Base-by-base conservation (phyloP, 2,113 vertebrate genomes). In the Vidua chalybeata region DNA sequence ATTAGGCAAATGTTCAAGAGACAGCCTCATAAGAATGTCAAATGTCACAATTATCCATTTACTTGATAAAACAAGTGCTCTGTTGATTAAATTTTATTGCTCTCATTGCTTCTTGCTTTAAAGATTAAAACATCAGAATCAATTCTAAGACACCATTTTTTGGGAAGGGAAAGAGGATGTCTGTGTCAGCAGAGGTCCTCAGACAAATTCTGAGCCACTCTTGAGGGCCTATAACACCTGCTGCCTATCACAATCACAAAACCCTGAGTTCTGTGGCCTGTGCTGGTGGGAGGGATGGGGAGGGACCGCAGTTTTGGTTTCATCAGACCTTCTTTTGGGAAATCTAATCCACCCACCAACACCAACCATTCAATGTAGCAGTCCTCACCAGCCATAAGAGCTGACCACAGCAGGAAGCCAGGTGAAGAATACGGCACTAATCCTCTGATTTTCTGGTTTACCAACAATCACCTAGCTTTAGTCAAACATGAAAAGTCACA, bases 81-180 rank as follows among this genome's bases (percentile, higher is more conserved):
- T 87, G 82, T 77, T 97, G 80, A 93, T 96, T 95, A 89, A 79
- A 88, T 91, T 89, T 87, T 67, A 83, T 77, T 94, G 85, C 63
- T 87, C 59, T 87, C 41, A 35, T 15, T 66, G 45, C 80, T 94
- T 75, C 23, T 35, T 91, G n/a, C 49, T 90, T 73, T 91, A 75
- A 90, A 78, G 80, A 94, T 74, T 90, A 88, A 84, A 87, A 84
- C 26, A 81, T 79, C 68, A 61, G 75, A 92, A 92, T 73, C 9
- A 51, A 27, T 71, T 85, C 39, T 56, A 89, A 91, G 73, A 55
- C 31, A 16, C 5, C 7, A 14, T 9, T 16, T 62, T 51, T 67
- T n/a, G 69, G 37, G 56, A 91, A 46, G 14, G 4, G 9, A 6
- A 80, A 43, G 48, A 54, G 10, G 20, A 31, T 59, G 19, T 6